Conservation (phyloP, 2,113 vertebrate species). For the Synchiropus splendidus region DNA sequence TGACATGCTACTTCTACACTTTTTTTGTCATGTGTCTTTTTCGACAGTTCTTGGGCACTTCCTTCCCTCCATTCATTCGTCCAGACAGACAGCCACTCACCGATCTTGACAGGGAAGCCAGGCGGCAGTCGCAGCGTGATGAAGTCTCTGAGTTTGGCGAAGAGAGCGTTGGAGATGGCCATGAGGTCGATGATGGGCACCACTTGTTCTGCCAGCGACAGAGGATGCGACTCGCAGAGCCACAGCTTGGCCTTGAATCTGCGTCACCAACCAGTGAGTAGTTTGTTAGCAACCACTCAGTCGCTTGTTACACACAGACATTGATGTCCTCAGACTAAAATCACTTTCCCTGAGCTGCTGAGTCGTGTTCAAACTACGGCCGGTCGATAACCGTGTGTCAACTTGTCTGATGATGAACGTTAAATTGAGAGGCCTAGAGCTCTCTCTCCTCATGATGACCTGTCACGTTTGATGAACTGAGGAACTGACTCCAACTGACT, state of each 20-base stretch:
- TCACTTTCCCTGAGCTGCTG: conserved; percentile 19
- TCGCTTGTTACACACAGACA: background rate
- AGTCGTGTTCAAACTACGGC: conserved; percentile 2
- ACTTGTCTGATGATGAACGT: too few relatives aligned
- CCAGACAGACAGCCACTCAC: conserved; percentile 52
- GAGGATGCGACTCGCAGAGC: conserved; percentile 92
- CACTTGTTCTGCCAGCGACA: conserved; percentile 91
- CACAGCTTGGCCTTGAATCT: conserved; percentile 98
- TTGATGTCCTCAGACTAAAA: conserved; percentile 3
- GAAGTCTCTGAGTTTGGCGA: conserved; percentile 93
- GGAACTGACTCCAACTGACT: too few relatives aligned
- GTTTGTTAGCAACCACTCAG: background rate
- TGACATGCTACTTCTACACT: too few relatives aligned
- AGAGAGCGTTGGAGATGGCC: conserved; percentile 93
- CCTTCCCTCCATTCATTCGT: background rate
- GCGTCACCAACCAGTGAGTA: too few relatives aligned
- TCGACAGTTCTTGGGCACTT: too few relatives aligned
- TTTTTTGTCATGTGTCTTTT: too few relatives aligned
- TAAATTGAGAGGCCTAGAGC: too few relatives aligned
- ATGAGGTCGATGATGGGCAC: conserved; percentile 97
- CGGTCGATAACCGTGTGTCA: background rate
- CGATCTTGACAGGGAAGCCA: conserved; percentile 92
- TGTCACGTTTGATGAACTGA: too few relatives aligned
- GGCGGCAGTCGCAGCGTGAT: conserved; percentile 90
- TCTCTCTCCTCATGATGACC: too few relatives aligned